Conservation (phyloP, 2,888 invertebrate genomes). For the Serrognathus titanus region DNA sequence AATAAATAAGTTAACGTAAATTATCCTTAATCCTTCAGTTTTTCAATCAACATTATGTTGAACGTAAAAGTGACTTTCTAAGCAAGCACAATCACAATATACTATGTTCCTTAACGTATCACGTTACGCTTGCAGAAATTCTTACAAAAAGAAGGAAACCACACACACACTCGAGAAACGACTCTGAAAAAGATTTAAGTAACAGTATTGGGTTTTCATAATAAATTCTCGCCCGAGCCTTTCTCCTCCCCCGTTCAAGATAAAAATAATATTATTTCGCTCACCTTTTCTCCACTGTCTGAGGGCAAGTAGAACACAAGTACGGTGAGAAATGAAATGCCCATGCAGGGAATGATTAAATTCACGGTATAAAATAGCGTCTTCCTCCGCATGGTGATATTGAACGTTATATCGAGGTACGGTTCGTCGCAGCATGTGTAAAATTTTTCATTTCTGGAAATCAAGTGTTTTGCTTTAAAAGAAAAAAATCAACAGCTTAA, state of each 20-base stretch:
- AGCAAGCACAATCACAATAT: too few relatives aligned
- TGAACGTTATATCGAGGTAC: conserved; percentile 93
- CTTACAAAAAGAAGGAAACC: too few relatives aligned
- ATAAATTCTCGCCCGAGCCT: too few relatives aligned
- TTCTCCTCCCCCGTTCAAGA: not conserved
- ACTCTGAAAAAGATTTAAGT: too few relatives aligned
- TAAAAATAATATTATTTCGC: conserved; percentile 27
- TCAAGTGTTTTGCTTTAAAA: not conserved
- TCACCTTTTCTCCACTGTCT: conserved; percentile 96
- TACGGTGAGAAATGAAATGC: conserved; percentile 94
- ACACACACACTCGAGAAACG: too few relatives aligned
- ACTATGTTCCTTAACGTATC: too few relatives aligned
- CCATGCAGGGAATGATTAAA: conserved; percentile 95
- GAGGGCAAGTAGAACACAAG: conserved; percentile 96
- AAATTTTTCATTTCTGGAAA: conserved; percentile 79
- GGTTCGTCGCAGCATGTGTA: conserved; percentile 98
- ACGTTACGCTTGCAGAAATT: too few relatives aligned
- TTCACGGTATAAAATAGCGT: conserved; percentile 96
- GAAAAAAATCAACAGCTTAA: not conserved
- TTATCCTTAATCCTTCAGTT: too few relatives aligned
- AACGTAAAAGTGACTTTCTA: too few relatives aligned
- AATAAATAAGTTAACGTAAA: too few relatives aligned
- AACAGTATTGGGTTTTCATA: too few relatives aligned
- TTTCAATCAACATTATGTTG: too few relatives aligned
- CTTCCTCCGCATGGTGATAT: conserved; percentile 94